Conservation (phyloP, 1,140 invertebrate genomes). For the Drosophila littoralis region DNA sequence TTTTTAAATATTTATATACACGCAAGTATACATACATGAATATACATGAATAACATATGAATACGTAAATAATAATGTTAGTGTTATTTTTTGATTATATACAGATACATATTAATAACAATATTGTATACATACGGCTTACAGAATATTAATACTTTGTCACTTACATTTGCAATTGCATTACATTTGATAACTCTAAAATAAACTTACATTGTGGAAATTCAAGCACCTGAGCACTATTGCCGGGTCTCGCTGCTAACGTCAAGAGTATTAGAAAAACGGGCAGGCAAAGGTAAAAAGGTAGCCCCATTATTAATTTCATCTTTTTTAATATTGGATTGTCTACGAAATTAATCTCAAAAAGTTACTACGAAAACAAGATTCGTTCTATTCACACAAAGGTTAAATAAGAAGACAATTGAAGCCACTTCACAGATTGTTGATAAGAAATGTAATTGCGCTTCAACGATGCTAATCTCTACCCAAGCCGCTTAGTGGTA, state of each 20-base stretch:
- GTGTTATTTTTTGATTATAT: no score
- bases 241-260: conserved; percentile 18
- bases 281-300: conserved; percentile 37
- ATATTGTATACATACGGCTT: no score
- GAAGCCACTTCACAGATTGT: conserved; percentile 41
- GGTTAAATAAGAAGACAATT: conserved; percentile 31
- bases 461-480: conserved; percentile 14
- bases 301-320: conserved; percentile 47
- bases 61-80: no score
- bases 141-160: no score
- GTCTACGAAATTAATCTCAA: conserved; percentile 45
- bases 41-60: no score
- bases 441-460: conserved; percentile 65
- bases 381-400: conserved; percentile 1
- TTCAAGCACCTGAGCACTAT: conserved; percentile 18
- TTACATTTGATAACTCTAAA: conserved; percentile 2
- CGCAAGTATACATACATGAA: no score
- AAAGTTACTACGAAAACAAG: conserved; percentile 20
- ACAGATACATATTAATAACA: no score
- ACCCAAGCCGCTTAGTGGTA: conserved; percentile 14
- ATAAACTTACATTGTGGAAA: conserved; percentile 55
- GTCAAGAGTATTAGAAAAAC: conserved; percentile 40
- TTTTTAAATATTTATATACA: no score
- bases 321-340: conserved; percentile 33
- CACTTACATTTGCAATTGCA: background rate